phyloP scores from a whole-genome alignment of 2,113 vertebrate species.

The Catharus fuscescens region DNA sequence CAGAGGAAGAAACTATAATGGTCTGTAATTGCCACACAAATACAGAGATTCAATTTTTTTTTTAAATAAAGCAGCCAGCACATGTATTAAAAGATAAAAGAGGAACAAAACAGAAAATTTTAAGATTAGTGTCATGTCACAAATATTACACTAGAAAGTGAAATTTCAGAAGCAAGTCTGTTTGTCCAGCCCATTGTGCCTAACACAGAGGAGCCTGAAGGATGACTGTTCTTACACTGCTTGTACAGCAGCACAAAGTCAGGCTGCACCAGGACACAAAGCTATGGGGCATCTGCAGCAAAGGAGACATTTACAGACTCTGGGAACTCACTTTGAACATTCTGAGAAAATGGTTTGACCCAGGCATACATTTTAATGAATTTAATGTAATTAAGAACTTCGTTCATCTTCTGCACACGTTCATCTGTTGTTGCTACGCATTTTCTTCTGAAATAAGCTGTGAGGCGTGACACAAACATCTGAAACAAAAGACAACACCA shows the following conservation, averaged over 20 bases:
- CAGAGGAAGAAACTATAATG: neutral
- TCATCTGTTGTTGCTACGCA: constrained; percentile 86
- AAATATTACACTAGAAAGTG: neutral
- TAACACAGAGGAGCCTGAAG: neutral
- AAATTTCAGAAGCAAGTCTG: neutral
- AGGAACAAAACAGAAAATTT: neutral
- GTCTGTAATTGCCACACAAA: neutral
- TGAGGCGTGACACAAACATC: constrained; percentile 93
- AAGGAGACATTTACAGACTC: neutral
- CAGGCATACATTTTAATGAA: constrained; percentile 97
- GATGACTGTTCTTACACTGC: neutral
- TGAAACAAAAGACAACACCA: constrained; percentile 56
- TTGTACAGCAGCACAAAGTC: fast-evolving
- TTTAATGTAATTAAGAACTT: constrained; percentile 93
- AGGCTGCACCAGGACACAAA: neutral
- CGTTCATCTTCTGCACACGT: constrained; percentile 96
- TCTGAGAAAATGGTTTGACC: constrained; percentile 92
- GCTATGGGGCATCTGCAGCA: neutral
- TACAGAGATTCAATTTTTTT: neutral
- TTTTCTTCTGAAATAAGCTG: constrained; percentile 90
- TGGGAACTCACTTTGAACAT: constrained; percentile 82
- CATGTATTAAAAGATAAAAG: neutral
- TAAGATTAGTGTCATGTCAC: neutral
- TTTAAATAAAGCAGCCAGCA: neutral
- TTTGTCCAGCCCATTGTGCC: neutral